Conservation (phyloP, 2,797 vertebrate genomes). For the Pristis pectinata region DNA sequence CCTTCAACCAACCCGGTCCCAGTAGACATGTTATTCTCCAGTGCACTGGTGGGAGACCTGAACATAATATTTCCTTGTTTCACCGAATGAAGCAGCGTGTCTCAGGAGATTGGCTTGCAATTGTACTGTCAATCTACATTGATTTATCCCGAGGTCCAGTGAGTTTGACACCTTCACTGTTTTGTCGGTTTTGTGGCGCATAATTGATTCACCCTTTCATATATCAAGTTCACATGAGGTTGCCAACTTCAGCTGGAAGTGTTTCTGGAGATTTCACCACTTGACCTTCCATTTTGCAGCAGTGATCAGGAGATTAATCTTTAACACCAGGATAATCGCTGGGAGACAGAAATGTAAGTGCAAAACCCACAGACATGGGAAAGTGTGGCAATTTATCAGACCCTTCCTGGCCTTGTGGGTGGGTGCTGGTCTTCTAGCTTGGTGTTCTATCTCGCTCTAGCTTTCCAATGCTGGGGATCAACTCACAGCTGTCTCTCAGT, state of each 20-base stretch:
- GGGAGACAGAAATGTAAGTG: background rate
- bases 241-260: background rate
- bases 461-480: background rate
- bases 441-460: background rate
- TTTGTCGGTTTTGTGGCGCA: background rate
- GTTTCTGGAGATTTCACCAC: background rate
- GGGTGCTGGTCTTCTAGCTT: background rate
- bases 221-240: background rate
- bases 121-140: background rate
- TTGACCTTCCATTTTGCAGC: background rate
- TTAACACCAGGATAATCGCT: background rate
- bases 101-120: background rate
- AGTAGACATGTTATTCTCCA: constrained; percentile 13
- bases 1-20: background rate
- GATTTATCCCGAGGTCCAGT: background rate
- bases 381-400: background rate
- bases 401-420: background rate
- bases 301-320: background rate
- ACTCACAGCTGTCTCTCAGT: background rate
- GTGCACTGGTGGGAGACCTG: background rate
- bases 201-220: background rate
- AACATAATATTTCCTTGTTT: constrained; percentile 25
- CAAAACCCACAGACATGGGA: background rate
- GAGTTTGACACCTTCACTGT: background rate
- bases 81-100: background rate